Evolutionary conservation across 2,888 invertebrate species (phyloP), one percentile per base, ranked within the genome.

Genomic region (Lithophane ornitopus): DNA sequence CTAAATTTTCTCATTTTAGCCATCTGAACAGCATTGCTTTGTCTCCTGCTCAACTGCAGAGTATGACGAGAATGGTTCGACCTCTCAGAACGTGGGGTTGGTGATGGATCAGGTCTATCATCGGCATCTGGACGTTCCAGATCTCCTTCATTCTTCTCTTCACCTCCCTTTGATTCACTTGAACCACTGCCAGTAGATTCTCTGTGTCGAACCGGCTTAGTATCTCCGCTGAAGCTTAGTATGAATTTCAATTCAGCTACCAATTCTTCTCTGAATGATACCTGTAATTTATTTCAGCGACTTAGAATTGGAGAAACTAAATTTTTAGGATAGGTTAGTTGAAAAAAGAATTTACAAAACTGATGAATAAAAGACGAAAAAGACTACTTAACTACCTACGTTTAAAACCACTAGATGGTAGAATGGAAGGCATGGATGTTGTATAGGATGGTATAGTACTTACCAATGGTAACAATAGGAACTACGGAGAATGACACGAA

Each of bases 161-260:
- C 92, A 26, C 88, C 90, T 62, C 92, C 90, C 59, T 92, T 93
- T 0, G 94, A 93, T 52, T 90, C 90, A 7, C 91, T 90, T 1
- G 95, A 95, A 11, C 94, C 93, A 79, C 93, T 94, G 8, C 91
- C 90, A 7, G 92, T 92, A 0, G 94, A 90, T 79, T 94, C 95
- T 66, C 95, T 93, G 77, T 97, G 97, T 70, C 97, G 96, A 0
- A 98, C 97, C 2, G 97, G 97, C 88, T 98, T 98, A 0, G 97
- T 97, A 65, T 98, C 97, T 46, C 97, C 97, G 74, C 97, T 97
- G 87, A 98, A 98, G 89, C 97, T 97, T 0, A 98, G 90, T 52
- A 98, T 97, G 90, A 98, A 98, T 87, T 97, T 97, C 58, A 98
- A 88, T 92, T 98, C 98, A n/a, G 97, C 97, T 73, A 96, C 94